Evolutionary conservation across 2,113 vertebrate species (phyloP).

Genomic region (Misgurnus anguillicaudatus): DNA sequence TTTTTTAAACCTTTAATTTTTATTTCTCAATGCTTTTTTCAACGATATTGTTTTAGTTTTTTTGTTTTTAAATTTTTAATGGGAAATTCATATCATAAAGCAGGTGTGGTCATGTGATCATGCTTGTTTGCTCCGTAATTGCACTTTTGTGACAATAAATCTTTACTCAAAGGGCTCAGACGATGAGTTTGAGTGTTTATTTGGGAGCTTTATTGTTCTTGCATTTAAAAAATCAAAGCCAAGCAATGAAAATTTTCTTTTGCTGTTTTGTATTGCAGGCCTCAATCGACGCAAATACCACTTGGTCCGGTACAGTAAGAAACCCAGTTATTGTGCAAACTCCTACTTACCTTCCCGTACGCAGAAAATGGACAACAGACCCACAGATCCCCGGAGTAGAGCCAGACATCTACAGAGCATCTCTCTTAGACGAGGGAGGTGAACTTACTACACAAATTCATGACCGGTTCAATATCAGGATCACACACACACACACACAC

Average conservation of each 20-base stretch:
- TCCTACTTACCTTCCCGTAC: conserved; percentile 70
- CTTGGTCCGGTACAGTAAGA: conserved; percentile 72
- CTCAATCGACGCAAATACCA: conserved; percentile 34
- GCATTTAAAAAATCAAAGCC: background rate
- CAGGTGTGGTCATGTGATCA: conserved; percentile 51
- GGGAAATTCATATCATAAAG: conserved; percentile 39
- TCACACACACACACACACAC: too few relatives aligned
- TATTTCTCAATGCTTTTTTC: background rate
- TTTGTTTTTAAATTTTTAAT: conserved; percentile 17
- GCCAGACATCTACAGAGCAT: conserved; percentile 87
- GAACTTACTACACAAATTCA: conserved; percentile 32
- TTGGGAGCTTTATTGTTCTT: conserved; percentile 14
- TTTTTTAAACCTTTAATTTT: background rate
- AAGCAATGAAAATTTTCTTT: background rate
- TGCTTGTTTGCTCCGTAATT: conserved; percentile 60
- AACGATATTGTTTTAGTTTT: background rate
- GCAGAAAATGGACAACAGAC: conserved; percentile 64
- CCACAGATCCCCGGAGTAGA: conserved; percentile 82
- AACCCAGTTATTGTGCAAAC: conserved; percentile 75
- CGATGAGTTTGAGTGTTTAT: conserved; percentile 59
- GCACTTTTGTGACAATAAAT: conserved; percentile 69
- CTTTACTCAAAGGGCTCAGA: conserved; percentile 69
- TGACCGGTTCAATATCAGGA: too few relatives aligned
- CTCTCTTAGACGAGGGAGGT: conserved; percentile 81
- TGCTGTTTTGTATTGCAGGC: conserved; percentile 54